Evolutionary conservation across 1,140 invertebrate species (phyloP).

Genomic region (Zaprionus ghesquierei): DNA sequence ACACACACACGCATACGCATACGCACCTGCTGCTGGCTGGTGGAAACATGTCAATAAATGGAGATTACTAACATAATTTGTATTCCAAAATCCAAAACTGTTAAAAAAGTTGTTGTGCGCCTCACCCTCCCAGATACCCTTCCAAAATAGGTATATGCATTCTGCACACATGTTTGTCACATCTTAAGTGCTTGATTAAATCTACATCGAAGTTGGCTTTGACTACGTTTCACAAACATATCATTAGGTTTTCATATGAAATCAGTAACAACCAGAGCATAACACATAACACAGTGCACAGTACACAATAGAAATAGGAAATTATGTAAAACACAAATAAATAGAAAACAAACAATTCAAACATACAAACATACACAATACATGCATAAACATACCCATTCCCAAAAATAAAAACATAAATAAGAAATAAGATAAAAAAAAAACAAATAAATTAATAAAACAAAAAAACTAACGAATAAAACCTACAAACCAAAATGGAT

Average conservation of each 20-base stretch:
- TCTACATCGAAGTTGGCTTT: background rate
- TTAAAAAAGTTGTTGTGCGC: constrained; percentile 71
- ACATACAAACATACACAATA: background rate
- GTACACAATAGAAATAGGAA: background rate
- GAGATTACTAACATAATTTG: constrained; percentile 80
- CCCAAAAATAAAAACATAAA: too few relatives aligned
- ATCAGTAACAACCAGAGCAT: background rate
- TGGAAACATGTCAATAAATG: constrained; percentile 71
- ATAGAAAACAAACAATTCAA: background rate
- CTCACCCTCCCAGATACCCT: constrained; percentile 38
- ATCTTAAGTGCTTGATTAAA: background rate
- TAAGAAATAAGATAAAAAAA: too few relatives aligned
- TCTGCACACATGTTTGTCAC: background rate
- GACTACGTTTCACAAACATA: background rate
- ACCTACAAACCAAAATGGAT: too few relatives aligned
- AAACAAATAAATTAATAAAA: too few relatives aligned
- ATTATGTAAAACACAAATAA: background rate
- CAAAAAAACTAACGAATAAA: too few relatives aligned
- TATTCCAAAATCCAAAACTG: constrained; percentile 80
- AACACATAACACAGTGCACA: background rate
- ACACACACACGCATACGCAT: constrained; percentile 45
- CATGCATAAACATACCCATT: too few relatives aligned
- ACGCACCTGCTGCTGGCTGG: constrained; percentile 27
- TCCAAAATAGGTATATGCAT: background rate
- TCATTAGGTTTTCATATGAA: background rate